Conservation (phyloP, 2,888 invertebrate species). For the Aquatica leii region DNA sequence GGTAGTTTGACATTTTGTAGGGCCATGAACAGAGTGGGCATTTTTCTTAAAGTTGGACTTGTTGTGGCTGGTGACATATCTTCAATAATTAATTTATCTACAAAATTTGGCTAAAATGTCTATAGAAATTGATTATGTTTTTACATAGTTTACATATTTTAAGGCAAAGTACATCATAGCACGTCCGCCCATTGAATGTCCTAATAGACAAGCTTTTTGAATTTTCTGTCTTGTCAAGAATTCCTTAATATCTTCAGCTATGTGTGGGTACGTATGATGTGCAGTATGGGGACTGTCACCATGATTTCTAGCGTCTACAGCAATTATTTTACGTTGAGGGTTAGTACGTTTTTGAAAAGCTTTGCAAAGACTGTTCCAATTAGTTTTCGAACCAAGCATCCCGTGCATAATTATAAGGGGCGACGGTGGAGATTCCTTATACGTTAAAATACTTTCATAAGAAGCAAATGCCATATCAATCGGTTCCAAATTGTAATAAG, state of each 20-base stretch:
- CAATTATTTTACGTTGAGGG: constrained; percentile 74
- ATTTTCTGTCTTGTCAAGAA: constrained; percentile 72
- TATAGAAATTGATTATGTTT: background rate
- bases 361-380: constrained; percentile 85
- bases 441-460: background rate
- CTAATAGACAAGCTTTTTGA: constrained; percentile 74
- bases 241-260: constrained; percentile 77
- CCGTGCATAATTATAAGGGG: constrained; percentile 88
- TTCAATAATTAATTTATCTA: constrained; percentile 73
- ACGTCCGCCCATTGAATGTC: constrained; percentile 96
- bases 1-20: constrained; percentile 71
- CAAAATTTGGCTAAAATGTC: constrained; percentile 61
- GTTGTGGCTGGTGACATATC: constrained; percentile 75
- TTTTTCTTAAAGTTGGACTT: constrained; percentile 68
- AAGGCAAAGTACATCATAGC: constrained; percentile 87
- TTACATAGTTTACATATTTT: constrained; percentile 64
- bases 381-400: constrained; percentile 84
- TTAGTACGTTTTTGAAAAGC: constrained; percentile 70
- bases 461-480: constrained; percentile 14
- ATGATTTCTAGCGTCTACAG: constrained; percentile 93
- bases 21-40: constrained; percentile 72
- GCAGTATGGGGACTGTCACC: constrained; percentile 88
- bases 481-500: background rate
- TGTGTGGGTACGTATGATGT: constrained; percentile 75
- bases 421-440: constrained; percentile 12